These are phyloP conservation scores for Passerina amoena DNA, from an alignment of 2,113 vertebrate species.

Conservation along the genomic window DNA sequence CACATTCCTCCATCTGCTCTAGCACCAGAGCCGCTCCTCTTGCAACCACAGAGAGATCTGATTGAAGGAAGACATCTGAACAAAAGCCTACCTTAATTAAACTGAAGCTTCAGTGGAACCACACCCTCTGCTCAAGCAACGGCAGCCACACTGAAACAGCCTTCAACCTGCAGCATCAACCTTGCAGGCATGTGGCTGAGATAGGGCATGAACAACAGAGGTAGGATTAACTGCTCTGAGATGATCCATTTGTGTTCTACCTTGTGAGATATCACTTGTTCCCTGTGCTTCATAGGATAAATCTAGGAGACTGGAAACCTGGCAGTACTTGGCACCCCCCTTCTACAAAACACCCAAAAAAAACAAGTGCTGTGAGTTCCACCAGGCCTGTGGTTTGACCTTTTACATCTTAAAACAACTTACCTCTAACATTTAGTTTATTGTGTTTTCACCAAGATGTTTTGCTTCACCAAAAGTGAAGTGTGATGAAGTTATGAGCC, in stretches of 20 bases:
- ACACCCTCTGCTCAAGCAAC: neutral
- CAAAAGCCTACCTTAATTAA: neutral
- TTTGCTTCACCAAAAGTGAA: neutral
- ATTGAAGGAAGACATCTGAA: neutral
- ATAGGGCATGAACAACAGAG: neutral
- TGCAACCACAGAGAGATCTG: neutral
- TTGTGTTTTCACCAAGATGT: neutral
- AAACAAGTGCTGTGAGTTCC: accelerated
- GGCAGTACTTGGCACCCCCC: neutral
- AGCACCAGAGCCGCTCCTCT: neutral
- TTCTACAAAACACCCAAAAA: neutral
- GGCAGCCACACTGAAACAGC: neutral
- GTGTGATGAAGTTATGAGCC: neutral
- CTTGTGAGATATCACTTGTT: neutral
- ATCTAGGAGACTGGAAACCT: neutral
- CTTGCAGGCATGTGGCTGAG: neutral
- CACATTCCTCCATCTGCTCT: neutral
- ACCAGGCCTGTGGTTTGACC: neutral
- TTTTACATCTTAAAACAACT: neutral
- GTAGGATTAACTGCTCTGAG: neutral
- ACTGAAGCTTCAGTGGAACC: neutral
- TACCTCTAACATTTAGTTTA: neutral
- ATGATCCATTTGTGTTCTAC: neutral
- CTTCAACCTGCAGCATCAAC: neutral
- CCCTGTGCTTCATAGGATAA: neutral